A percentile compares a stretch with the other conserved stretches of the same genome.
These are phyloP conservation scores for Sylvilagus floridanus DNA, from an alignment of 2,797 vertebrate species.

Conservation along the genomic window DNA sequence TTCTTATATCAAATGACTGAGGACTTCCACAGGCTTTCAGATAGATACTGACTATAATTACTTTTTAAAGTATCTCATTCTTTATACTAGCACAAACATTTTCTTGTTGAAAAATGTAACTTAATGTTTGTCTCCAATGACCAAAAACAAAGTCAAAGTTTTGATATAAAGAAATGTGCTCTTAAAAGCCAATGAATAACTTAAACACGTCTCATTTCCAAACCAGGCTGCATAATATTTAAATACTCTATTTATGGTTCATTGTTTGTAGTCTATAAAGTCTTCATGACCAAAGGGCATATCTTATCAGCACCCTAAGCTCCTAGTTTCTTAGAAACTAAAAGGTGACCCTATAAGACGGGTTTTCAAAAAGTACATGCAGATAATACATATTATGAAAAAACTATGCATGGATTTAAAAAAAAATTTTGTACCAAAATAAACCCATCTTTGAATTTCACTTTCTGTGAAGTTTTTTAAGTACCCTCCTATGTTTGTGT, in stretches of 20 bases:
- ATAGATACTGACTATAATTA: not conserved
- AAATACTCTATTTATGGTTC: not conserved
- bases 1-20: slow-evolving; percentile 58
- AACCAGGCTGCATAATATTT: not conserved
- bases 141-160: slow-evolving; percentile 29
- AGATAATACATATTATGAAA: too few species aligned
- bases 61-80: slow-evolving; percentile 2
- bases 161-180: not conserved
- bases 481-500: not conserved
- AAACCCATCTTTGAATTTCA: too few species aligned
- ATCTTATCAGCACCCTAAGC: not conserved
- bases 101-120: slow-evolving; percentile 38
- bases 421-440: too few species aligned
- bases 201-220: not conserved
- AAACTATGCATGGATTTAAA: too few species aligned
- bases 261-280: not conserved
- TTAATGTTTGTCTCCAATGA: slow-evolving; percentile 5
- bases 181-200: slow-evolving; percentile 5
- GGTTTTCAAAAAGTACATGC: too few species aligned
- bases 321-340: slow-evolving; percentile 1
- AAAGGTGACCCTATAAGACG: too few species aligned
- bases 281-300: not conserved
- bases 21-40: not conserved
- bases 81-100: not conserved
- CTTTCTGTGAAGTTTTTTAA: too few species aligned